phyloP scores from a whole-genome alignment of 2,113 vertebrate species.

The human region GRCh38 chr18:6721501-6722000 shows the following conservation, averaged over 20 bases:
- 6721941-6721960: slow-evolving; percentile 61
- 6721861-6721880: background rate
- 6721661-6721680: background rate
- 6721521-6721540: background rate
- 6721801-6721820: background rate
- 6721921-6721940: slow-evolving; percentile 61
- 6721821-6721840: background rate
- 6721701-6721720: background rate
- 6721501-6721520: background rate
- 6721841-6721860: background rate
- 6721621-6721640: background rate
- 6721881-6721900: background rate
- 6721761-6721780: background rate
- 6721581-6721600: background rate
- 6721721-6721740: background rate
- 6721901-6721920: slow-evolving; percentile 59
- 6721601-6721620: background rate
- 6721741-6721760: background rate
- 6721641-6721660: background rate
- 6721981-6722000: slow-evolving; percentile 54
- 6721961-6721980: slow-evolving; percentile 23
- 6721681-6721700: background rate
- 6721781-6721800: background rate
- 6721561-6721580: background rate
- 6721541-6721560: background rate